phyloP scores from a whole-genome alignment of 2,797 vertebrate species.

The Uromys caudimaculatus region DNA sequence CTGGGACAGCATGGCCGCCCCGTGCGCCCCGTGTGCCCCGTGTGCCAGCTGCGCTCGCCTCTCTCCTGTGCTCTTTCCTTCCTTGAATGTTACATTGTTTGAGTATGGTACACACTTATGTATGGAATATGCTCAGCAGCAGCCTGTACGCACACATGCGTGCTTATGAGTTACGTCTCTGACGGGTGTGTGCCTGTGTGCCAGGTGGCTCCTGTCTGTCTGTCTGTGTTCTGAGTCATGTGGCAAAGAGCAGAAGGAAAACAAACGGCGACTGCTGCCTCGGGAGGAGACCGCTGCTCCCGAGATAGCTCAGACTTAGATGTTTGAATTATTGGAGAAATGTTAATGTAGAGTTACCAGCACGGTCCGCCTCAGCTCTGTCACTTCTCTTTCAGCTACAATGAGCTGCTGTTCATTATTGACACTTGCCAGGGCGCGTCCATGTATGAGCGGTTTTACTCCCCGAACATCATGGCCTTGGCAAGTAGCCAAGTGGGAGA shows the following conservation, averaged over 20 bases:
- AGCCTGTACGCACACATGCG: accelerated
- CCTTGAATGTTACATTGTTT: background rate
- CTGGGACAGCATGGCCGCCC: no score
- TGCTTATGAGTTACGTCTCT: background rate
- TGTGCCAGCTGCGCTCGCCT: background rate
- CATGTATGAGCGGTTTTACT: constrained; percentile 99
- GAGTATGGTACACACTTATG: background rate
- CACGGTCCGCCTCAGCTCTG: constrained; percentile 32
- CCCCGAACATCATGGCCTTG: constrained; percentile 97
- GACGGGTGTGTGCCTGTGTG: background rate
- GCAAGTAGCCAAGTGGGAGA: constrained; percentile 99
- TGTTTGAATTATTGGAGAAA: background rate
- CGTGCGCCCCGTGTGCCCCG: background rate
- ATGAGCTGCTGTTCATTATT: constrained; percentile 98
- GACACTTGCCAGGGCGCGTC: constrained; percentile 99
- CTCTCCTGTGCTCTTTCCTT: background rate
- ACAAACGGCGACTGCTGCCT: background rate
- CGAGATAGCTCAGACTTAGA: background rate
- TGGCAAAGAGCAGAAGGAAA: background rate
- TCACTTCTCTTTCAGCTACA: constrained; percentile 91
- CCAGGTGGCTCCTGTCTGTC: background rate
- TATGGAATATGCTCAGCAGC: background rate
- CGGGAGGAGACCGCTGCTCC: background rate
- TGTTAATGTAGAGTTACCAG: background rate
- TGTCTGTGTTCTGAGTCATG: background rate